phyloP scores from a whole-genome alignment of 1,140 invertebrate species.

The Hetaerina americana region DNA sequence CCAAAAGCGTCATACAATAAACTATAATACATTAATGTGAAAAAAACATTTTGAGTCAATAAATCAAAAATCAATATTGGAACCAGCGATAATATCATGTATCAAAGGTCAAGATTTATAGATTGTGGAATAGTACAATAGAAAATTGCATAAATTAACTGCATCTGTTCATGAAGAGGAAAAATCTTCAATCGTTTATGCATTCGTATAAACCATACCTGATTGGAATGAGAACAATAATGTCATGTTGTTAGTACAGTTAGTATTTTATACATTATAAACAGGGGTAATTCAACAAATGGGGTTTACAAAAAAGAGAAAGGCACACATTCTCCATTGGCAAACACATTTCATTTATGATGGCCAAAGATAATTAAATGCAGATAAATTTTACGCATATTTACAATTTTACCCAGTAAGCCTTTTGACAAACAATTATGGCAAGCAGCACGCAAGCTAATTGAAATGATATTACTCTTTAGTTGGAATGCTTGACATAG shows the following conservation, averaged over 20 bases:
- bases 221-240: not conserved
- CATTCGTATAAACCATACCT: not conserved
- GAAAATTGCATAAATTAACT: not conserved
- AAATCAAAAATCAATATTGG: not conserved
- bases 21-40: not conserved
- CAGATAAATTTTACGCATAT: not conserved
- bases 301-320: not conserved
- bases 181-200: not conserved
- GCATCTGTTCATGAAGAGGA: not conserved
- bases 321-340: not conserved
- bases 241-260: not conserved
- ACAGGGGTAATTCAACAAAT: not conserved
- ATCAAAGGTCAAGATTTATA: not conserved
- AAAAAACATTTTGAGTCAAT: not conserved
- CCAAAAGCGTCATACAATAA: not conserved
- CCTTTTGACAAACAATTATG: not conserved
- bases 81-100: not conserved
- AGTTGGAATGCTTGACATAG: not conserved
- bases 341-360: not conserved
- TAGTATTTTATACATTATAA: not conserved
- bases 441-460: not conserved
- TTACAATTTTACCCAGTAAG: not conserved
- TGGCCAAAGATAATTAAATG: not conserved
- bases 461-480: not conserved
- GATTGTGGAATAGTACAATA: not conserved